Conservation (phyloP, 2,113 vertebrate genomes). For the Ploceus nigricollis region DNA sequence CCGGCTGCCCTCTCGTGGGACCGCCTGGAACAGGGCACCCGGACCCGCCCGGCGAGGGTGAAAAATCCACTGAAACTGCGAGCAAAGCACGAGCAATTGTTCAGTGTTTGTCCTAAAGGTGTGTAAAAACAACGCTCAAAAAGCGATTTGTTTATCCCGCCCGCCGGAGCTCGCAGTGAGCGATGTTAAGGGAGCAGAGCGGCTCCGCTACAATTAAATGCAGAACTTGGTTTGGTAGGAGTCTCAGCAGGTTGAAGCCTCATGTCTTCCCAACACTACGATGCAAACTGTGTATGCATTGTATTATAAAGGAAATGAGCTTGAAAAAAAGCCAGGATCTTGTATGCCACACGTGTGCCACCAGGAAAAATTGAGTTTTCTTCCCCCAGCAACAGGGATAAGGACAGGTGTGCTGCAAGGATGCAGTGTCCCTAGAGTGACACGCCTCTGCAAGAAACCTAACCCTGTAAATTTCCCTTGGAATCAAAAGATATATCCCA, state of each 20-base stretch:
- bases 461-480: neutral
- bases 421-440: no score
- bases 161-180: rapidly evolving
- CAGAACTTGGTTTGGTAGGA: neutral
- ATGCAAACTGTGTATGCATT: neutral
- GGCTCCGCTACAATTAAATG: neutral
- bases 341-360: rapidly evolving
- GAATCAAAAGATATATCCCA: rapidly evolving
- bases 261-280: neutral
- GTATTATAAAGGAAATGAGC: neutral
- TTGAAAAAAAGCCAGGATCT: neutral
- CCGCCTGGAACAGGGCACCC: neutral
- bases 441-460: neutral
- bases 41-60: rapidly evolving
- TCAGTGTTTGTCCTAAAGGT: rapidly evolving
- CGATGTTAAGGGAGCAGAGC: rapidly evolving
- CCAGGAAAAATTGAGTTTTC: rapidly evolving
- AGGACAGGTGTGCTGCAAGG: neutral
- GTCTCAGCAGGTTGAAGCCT: neutral
- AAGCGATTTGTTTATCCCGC: rapidly evolving
- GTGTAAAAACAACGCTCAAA: neutral
- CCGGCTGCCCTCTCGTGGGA: slow-evolving; percentile 10
- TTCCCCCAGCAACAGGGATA: neutral
- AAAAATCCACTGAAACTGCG: rapidly evolving
- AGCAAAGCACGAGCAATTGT: neutral